Percentiles rank a stretch among this genome's conserved stretches.
Evolutionary conservation across 2,797 vertebrate genomes (phyloP).

Genomic region (Pantherophis vulpinus): DNA sequence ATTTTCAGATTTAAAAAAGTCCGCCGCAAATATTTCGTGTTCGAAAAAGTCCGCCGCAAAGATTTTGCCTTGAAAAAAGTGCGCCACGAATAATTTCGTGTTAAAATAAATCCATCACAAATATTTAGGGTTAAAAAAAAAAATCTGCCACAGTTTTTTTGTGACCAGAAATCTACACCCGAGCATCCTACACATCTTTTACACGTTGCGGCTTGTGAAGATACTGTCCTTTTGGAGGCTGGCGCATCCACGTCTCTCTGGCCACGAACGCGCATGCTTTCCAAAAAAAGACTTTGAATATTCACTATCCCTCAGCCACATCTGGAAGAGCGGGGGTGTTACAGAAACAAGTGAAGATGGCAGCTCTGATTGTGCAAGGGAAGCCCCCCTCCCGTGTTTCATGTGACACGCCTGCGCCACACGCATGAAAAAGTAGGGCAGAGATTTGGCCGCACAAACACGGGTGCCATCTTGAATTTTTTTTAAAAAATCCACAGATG

Average conservation of each 20-base stretch:
- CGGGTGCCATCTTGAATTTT: not conserved
- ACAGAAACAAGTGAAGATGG: not conserved
- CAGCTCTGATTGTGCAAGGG: not conserved
- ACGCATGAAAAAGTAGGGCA: not conserved
- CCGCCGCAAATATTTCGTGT: not conserved
- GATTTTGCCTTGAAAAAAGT: not conserved
- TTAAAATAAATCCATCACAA: not conserved
- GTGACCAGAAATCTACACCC: not conserved
- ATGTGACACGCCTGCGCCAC: not conserved
- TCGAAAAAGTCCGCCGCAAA: not conserved
- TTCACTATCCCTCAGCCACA: not conserved
- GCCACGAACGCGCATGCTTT: accelerated
- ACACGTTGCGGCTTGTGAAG: not conserved
- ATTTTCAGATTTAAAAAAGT: no score
- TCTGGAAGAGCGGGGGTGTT: not conserved
- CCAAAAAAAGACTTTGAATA: not conserved
- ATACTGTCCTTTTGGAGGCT: not conserved
- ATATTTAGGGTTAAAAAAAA: not conserved
- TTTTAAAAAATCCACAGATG: not conserved
- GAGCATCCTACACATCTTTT: not conserved
- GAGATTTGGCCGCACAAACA: not conserved
- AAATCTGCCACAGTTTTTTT: not conserved
- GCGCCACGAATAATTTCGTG: not conserved
- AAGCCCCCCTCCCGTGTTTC: accelerated
- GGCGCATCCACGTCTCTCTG: not conserved